Base-by-base conservation (phyloP, 2,797 vertebrate species). In the Microchirus variegatus region DNA sequence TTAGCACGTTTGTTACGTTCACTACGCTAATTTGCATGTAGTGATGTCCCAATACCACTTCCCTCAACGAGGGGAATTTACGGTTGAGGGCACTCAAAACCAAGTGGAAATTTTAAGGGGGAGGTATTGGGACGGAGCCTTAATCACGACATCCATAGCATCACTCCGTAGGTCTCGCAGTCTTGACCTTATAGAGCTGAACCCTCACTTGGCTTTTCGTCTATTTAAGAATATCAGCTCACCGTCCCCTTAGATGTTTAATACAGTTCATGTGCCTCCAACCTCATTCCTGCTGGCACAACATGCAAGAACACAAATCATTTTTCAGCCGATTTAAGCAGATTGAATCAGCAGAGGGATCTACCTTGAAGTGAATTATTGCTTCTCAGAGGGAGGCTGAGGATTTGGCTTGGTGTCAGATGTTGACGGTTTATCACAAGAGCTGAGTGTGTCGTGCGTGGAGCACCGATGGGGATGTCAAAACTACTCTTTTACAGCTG, bases 341-440 rank as follows among this genome's bases (percentile, higher is more conserved):
- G 60, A 69, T 22, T 68, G 59, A 76, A 71, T 80, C 55, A 75
- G 67, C 45, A 68, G 46, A 47, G 17, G 17, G 46, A 65, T 60
- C 4, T 16, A 50, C 38, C 70, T 76, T 63, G 42, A 51, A 31
- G 31, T 31, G 31, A 31, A 31, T 6, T 31, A 31, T 31, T 31
- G 31, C 31, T 31, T 6, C 31, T 31, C 31, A 31, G 31, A 64
- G 52, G 62, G 59, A 18, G 5, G 62, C 65, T 55, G 37, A 67
- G 69, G 52, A 56, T 49, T 52, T 53, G 73, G 63, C 68, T 63
- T 46, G 36, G 11, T 42, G 10, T 72, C 43, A 59, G 63, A 67
- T 16, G 51, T 45, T 1, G 16, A 56, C 45, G 41, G 49, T 57
- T 59, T 51, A 46, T 41, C 59, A 18, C 16, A 59, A 48, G 61